Evolutionary conservation across 2,113 vertebrate species (phyloP).

Genomic region (Chionodraco myersi): DNA sequence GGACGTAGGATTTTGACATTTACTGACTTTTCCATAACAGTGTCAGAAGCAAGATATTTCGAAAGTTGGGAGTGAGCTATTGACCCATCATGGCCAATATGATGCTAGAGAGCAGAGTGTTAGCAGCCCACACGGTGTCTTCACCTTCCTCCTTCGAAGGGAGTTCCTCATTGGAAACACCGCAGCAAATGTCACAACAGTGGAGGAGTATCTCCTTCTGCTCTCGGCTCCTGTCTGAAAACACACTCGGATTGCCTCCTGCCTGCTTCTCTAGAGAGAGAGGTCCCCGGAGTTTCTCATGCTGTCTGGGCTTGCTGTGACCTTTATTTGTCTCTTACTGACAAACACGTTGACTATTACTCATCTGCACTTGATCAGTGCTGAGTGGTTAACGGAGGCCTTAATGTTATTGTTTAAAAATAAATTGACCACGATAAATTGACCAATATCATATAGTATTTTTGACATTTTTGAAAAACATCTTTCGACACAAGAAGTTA

Average conservation of each 20-base stretch:
- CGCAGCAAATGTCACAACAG: slow-evolving; percentile 56
- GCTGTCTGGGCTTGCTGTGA: too few relatives aligned
- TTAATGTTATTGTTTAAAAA: slow-evolving; percentile 1
- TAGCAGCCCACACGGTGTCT: slow-evolving; percentile 35
- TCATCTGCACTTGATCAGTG: background rate
- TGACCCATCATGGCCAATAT: slow-evolving; percentile 25
- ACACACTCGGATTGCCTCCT: slow-evolving; percentile 29
- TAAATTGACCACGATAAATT: background rate
- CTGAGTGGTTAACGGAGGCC: background rate
- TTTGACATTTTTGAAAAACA: too few relatives aligned
- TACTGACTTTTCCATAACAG: background rate
- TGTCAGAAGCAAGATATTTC: slow-evolving; percentile 26
- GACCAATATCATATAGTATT: too few relatives aligned
- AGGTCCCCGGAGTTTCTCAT: background rate
- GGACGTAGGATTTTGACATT: background rate
- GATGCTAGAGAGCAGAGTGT: slow-evolving; percentile 30
- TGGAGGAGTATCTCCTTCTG: slow-evolving; percentile 33
- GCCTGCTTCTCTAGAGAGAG: slow-evolving; percentile 10
- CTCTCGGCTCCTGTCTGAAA: slow-evolving; percentile 35
- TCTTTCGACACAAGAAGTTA: background rate
- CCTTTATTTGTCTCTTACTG: background rate
- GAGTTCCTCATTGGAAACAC: slow-evolving; percentile 60
- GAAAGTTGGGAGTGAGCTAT: slow-evolving; percentile 6
- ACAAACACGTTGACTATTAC: background rate
- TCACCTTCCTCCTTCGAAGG: slow-evolving; percentile 55